phyloP scores from a whole-genome alignment of 2,888 invertebrate species.

The Acanthopleura granulata region DNA sequence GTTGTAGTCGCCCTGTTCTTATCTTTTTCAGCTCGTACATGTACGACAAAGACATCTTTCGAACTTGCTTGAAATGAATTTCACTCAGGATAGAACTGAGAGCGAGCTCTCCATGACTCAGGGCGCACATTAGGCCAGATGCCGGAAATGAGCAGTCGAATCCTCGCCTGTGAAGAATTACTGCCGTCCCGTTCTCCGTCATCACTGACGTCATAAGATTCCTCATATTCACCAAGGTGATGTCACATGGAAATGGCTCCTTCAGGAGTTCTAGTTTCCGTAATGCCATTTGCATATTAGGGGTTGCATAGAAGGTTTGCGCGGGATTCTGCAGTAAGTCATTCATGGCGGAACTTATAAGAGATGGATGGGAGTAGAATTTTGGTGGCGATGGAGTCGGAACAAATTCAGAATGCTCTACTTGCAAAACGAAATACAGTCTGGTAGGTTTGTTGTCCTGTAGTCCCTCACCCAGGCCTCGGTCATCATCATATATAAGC shows the following conservation, averaged over 20 bases:
- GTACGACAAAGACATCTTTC: slow-evolving; percentile 35
- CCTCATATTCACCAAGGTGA: slow-evolving; percentile 47
- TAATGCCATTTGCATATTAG: slow-evolving; percentile 43
- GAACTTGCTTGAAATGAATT: slow-evolving; percentile 25
- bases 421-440: slow-evolving; percentile 51
- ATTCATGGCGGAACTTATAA: slow-evolving; percentile 38
- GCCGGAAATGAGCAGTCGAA: slow-evolving; percentile 49
- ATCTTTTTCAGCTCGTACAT: slow-evolving; percentile 36
- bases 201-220: slow-evolving; percentile 47
- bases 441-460: slow-evolving; percentile 57
- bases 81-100: slow-evolving; percentile 43
- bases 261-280: slow-evolving; percentile 36
- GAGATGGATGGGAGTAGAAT: slow-evolving; percentile 43
- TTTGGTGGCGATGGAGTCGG: slow-evolving; percentile 3
- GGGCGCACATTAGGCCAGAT: slow-evolving; percentile 39
- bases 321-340: slow-evolving; percentile 52
- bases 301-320: slow-evolving; percentile 40
- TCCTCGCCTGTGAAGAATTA: slow-evolving; percentile 56
- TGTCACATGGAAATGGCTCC: slow-evolving; percentile 55
- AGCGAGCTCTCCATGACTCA: slow-evolving; percentile 26
- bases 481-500: slow-evolving; percentile 59
- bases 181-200: slow-evolving; percentile 53
- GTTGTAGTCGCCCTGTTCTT: slow-evolving; percentile 32
- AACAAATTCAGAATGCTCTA: slow-evolving; percentile 37
- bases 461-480: slow-evolving; percentile 64